phyloP scores from a whole-genome alignment of 2,797 vertebrate genomes.

The Paedocypris micromegethes region DNA sequence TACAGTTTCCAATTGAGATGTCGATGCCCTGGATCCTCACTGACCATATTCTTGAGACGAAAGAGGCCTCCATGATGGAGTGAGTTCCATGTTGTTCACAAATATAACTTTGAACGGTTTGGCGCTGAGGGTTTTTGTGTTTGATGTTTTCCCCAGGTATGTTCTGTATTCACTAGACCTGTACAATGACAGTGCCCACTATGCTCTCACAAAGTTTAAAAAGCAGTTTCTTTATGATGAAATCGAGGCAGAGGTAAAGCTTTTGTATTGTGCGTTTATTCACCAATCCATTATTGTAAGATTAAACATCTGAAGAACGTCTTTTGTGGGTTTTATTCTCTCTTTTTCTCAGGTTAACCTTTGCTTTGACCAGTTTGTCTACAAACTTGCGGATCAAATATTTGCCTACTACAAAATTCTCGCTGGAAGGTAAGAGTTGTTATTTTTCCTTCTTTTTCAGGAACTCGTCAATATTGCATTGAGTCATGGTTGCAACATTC shows the following conservation, averaged over 20 bases:
- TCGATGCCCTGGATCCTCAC: slow-evolving; percentile 99
- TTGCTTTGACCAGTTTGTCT: slow-evolving; percentile 98
- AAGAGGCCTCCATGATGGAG: slow-evolving; percentile 99
- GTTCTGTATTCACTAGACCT: slow-evolving; percentile 97
- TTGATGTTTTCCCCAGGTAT: slow-evolving; percentile 69
- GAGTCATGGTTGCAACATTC: too few relatives aligned
- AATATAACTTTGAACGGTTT: not conserved
- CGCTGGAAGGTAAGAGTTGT: slow-evolving; percentile 80
- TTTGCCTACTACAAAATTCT: slow-evolving; percentile 96
- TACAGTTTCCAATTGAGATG: slow-evolving; percentile 98
- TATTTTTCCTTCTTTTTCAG: not conserved
- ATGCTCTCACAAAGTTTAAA: slow-evolving; percentile 95
- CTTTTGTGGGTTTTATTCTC: not conserved
- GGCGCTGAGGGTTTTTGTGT: not conserved
- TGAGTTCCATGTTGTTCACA: slow-evolving; percentile 55
- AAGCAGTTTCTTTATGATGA: slow-evolving; percentile 99
- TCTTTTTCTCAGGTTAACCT: slow-evolving; percentile 80
- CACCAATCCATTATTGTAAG: not conserved
- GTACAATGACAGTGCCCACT: slow-evolving; percentile 97
- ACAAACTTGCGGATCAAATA: slow-evolving; percentile 96
- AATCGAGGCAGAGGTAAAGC: slow-evolving; percentile 93
- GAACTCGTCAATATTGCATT: too few relatives aligned
- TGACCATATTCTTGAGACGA: slow-evolving; percentile 93
- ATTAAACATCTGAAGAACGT: not conserved
- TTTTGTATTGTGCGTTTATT: not conserved